Evolutionary conservation across 2,888 invertebrate genomes (phyloP), one percentile per base, ranked within the genome.

Genomic region (Dryadula phaetusa): DNA sequence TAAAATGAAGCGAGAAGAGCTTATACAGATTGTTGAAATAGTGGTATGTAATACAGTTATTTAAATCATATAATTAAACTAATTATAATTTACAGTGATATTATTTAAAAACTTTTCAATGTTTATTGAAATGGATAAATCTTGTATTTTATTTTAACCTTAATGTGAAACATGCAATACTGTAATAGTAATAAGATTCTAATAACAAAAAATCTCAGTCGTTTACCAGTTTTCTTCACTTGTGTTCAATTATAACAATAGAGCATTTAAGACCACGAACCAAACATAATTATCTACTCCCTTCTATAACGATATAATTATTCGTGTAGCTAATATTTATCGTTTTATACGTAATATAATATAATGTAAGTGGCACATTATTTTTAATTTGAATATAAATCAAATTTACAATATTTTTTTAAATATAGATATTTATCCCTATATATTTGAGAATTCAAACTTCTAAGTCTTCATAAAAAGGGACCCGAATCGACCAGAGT

Each of bases 291-390:
- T 69, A 70, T 49, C 69, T 54, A 40, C 16, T 40, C 40, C 65
- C 20, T 72, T 73, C 69, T 63, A 67, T 66, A 63, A 62, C 64
- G 60, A 66, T 72, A 64, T 73, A 75, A 76, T 76, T 76, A 74
- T 14, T 47, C 47, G 22, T 73, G 73, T 77, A 81, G 83, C 83
- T 83, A 85, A 79, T 74, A 74, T 76, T 52, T 52, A 28, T 12
- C 16, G 22, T 16, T 40, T 40, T 16, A 16, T 32, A 32, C 16
- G 25, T 8, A 16, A 52, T n/a, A 14, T 14, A n/a, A n/a, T n/a
- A n/a, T n/a, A n/a, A n/a, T n/a, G n/a, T n/a, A 37, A 37, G 37
- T 37, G 1, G 12, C 37, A 12, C 12, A 12, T n/a, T n/a, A n/a
- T n/a, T n/a, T n/a, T n/a, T n/a, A n/a, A n/a, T n/a, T n/a, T n/a